These are phyloP conservation scores for Paramacrobiotus metropolitanus DNA, from an alignment of 1,140 invertebrate species.

Conservation along the genomic window DNA sequence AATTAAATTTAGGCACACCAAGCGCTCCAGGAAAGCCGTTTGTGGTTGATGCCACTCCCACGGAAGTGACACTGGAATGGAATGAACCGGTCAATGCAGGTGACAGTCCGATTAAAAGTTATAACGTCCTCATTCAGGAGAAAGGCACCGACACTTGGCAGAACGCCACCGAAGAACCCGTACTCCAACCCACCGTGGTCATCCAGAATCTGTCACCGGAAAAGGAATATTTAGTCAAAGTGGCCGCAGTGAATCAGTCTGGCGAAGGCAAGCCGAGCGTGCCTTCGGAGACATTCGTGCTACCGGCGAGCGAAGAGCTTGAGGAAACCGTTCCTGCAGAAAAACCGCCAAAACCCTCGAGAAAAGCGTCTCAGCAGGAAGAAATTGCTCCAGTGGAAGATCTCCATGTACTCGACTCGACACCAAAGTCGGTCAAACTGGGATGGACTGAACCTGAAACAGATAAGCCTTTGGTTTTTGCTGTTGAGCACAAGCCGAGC, in stretches of 20 bases:
- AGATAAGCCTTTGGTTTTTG: too few relatives aligned
- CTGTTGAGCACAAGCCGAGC: too few relatives aligned
- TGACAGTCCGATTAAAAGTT: conserved; percentile 70
- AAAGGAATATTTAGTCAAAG: conserved; percentile 79
- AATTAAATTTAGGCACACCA: conserved; percentile 32
- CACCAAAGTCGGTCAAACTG: too few relatives aligned
- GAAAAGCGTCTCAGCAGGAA: too few relatives aligned
- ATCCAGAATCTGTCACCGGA: conserved; percentile 69
- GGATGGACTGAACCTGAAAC: too few relatives aligned
- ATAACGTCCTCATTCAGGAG: conserved; percentile 83
- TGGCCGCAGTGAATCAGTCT: conserved; percentile 81
- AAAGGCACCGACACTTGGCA: conserved; percentile 69
- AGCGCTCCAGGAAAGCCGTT: conserved; percentile 65
- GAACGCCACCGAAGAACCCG: conserved; percentile 60
- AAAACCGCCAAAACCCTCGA: too few relatives aligned
- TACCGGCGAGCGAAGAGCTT: background rate
- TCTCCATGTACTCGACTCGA: too few relatives aligned
- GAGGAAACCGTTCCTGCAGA: background rate
- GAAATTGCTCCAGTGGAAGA: too few relatives aligned
- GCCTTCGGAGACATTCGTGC: conserved; percentile 45
- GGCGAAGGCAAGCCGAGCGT: conserved; percentile 82
- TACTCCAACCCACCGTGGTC: conserved; percentile 27
- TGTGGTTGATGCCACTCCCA: conserved; percentile 71
- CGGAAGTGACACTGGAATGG: conserved; percentile 74
- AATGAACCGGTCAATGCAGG: conserved; percentile 54